Percentiles rank a stretch among this genome's conserved stretches.
phyloP scores from a whole-genome alignment of 1,140 invertebrate genomes.

The Aleiodes sp. region DNA sequence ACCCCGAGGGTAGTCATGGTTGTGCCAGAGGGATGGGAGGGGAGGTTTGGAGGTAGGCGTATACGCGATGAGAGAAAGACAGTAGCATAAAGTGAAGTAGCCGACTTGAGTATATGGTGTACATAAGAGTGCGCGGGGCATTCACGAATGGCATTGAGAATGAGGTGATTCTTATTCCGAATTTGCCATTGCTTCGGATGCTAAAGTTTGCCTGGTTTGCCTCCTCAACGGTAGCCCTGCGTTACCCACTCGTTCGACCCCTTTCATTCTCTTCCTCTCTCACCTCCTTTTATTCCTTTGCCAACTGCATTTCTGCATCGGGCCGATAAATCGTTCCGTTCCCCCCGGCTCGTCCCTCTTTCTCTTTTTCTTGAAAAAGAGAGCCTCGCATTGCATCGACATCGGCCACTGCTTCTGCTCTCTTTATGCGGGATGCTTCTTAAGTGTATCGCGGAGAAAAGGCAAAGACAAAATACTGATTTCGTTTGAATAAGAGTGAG shows the following conservation, averaged over 20 bases:
- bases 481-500: constrained; percentile 8
- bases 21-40: not conserved
- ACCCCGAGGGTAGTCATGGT: not conserved
- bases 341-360: too few relatives aligned
- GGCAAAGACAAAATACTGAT: not conserved
- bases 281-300: not conserved
- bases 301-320: constrained; percentile 2
- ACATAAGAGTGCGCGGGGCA: constrained; percentile 10
- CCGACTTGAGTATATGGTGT: not conserved
- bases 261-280: not conserved
- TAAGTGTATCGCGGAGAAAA: constrained; percentile 34
- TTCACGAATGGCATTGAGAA: constrained; percentile 37
- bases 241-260: too few relatives aligned
- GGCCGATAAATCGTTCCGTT: not conserved
- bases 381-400: constrained; percentile 24
- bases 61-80: not conserved
- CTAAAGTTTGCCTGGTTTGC: not conserved
- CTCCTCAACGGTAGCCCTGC: constrained; percentile 23
- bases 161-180: constrained; percentile 38
- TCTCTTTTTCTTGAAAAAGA: too few relatives aligned
- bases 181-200: constrained; percentile 33
- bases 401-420: constrained; percentile 22
- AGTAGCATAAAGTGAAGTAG: not conserved
- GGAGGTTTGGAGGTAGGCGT: too few relatives aligned
- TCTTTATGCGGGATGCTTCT: constrained; percentile 37